Conservation (phyloP, 2,888 invertebrate genomes). For the Drosophila monieri region DNA sequence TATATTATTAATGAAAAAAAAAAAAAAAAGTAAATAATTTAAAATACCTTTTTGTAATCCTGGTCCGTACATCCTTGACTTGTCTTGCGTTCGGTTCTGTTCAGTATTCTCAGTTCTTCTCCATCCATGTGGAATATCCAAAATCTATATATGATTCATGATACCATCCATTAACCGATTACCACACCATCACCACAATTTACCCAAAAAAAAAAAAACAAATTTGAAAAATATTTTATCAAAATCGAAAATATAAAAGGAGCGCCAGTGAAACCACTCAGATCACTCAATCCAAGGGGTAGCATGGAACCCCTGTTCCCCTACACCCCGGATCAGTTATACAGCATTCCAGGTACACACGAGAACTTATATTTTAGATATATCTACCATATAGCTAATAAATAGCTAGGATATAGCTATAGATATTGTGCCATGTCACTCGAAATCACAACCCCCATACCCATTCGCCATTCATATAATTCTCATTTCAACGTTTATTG, state of each 20-base stretch:
- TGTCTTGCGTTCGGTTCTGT: constrained; percentile 10
- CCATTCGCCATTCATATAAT: too few relatives aligned
- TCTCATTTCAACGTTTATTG: constrained; percentile 33
- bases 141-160: constrained; percentile 33
- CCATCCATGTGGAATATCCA: constrained; percentile 1
- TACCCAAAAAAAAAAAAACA: neutral
- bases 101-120: constrained; percentile 4
- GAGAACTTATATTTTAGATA: constrained; percentile 38
- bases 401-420: constrained; percentile 23
- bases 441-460: neutral
- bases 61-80: constrained; percentile 1
- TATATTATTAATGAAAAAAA: neutral
- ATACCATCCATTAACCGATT: constrained; percentile 20
- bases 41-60: neutral
- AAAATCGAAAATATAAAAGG: constrained; percentile 68
- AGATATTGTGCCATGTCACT: constrained; percentile 7
- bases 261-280: constrained; percentile 84
- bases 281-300: constrained; percentile 84
- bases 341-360: constrained; percentile 85
- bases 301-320: constrained; percentile 84
- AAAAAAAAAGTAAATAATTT: neutral
- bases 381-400: constrained; percentile 25
- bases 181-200: constrained; percentile 16
- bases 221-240: constrained; percentile 17
- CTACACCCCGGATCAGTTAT: constrained; percentile 84